Evolutionary conservation across 2,888 invertebrate species (phyloP).

Genomic region (Gasteruption jaculator): DNA sequence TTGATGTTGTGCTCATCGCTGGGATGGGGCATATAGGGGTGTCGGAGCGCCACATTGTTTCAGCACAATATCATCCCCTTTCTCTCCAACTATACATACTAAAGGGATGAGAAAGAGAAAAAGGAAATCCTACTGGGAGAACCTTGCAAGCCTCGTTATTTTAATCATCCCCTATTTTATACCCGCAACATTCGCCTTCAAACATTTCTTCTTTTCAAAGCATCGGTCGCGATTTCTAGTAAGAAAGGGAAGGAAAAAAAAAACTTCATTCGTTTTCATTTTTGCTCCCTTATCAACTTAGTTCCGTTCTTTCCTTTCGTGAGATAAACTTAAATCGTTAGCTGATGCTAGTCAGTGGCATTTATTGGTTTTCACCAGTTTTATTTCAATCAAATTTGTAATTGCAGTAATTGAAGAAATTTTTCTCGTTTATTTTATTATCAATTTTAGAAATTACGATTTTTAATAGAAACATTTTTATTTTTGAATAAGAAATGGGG

Average conservation of each 20-base stretch:
- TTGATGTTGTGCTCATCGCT: constrained; percentile 39
- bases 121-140: constrained; percentile 36
- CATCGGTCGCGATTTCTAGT: constrained; percentile 17
- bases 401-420: too few relatives aligned
- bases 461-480: too few relatives aligned
- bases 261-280: background rate
- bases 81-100: constrained; percentile 10
- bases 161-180: constrained; percentile 48
- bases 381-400: too few relatives aligned
- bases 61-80: constrained; percentile 38
- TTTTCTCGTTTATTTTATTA: too few relatives aligned
- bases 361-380: too few relatives aligned
- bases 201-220: constrained; percentile 24
- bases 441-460: too few relatives aligned
- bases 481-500: too few relatives aligned
- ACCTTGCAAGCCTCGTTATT: constrained; percentile 49
- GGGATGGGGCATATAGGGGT: constrained; percentile 34
- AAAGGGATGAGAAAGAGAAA: constrained; percentile 10
- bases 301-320: too few relatives aligned
- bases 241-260: background rate
- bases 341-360: too few relatives aligned
- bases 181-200: constrained; percentile 34
- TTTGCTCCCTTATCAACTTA: too few relatives aligned
- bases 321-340: too few relatives aligned
- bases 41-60: constrained; percentile 46